A percentile compares a stretch with the other conserved stretches of the same genome.
phyloP scores from a whole-genome alignment of 2,888 invertebrate species.

The Caenorhabditis uteleia region DNA sequence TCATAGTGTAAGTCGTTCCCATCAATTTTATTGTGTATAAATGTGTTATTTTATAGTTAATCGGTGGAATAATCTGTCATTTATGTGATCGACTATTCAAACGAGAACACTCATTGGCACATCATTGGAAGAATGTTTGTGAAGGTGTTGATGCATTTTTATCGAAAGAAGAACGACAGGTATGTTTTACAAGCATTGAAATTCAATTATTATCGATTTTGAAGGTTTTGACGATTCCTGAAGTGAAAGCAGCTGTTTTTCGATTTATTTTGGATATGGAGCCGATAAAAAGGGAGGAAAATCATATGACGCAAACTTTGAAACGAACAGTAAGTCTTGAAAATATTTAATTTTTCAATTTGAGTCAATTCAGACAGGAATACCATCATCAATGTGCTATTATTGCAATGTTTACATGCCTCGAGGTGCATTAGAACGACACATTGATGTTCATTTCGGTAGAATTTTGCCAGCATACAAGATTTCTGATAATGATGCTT shows the following conservation, averaged over 20 bases:
- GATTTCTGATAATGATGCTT: slow-evolving; percentile 5
- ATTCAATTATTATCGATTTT: neutral
- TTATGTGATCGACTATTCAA: slow-evolving; percentile 8
- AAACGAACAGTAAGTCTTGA: neutral
- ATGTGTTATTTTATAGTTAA: slow-evolving; percentile 12
- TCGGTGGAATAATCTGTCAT: slow-evolving; percentile 13
- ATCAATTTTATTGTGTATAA: neutral
- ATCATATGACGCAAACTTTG: slow-evolving; percentile 6
- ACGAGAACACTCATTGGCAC: slow-evolving; percentile 1
- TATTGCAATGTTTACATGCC: slow-evolving; percentile 1
- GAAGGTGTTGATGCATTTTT: slow-evolving; percentile 6
- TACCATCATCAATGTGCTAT: neutral
- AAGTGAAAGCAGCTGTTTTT: neutral
- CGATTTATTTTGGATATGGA: slow-evolving; percentile 4
- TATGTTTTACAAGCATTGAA: neutral
- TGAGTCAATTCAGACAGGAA: neutral
- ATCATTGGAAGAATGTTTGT: slow-evolving; percentile 20
- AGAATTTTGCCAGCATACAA: slow-evolving; percentile 10
- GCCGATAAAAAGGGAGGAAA: neutral
- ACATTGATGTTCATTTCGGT: neutral
- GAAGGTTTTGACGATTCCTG: slow-evolving; percentile 1
- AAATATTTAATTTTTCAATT: neutral
- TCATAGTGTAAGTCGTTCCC: slow-evolving; percentile 10
- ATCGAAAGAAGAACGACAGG: slow-evolving; percentile 10
- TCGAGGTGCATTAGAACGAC: neutral